phyloP scores from a whole-genome alignment of 2,888 invertebrate species.

The Boloria selene region DNA sequence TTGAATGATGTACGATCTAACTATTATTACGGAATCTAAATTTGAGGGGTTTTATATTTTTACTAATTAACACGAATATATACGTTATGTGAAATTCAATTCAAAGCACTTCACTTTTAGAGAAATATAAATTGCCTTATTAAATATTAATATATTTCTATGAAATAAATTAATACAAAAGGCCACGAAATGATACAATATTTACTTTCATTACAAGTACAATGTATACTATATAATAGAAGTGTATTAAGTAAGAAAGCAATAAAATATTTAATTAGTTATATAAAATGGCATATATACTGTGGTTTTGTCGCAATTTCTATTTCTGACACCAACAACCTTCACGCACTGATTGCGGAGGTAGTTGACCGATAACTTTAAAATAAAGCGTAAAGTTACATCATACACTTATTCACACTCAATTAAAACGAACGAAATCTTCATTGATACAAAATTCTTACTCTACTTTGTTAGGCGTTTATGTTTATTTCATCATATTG shows the following conservation, averaged over 20 bases:
- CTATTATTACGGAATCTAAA: too few relatives aligned
- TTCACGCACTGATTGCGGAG: constrained; percentile 42
- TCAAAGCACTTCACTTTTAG: too few relatives aligned
- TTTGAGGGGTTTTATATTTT: too few relatives aligned
- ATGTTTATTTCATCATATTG: too few relatives aligned
- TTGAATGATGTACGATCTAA: constrained; percentile 5
- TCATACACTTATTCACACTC: constrained; percentile 29
- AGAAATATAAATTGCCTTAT: too few relatives aligned
- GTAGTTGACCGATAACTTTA: constrained; percentile 38
- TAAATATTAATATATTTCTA: too few relatives aligned
- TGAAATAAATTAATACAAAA: too few relatives aligned
- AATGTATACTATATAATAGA: background rate
- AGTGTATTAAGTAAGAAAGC: background rate
- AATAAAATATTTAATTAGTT: background rate
- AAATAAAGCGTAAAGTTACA: constrained; percentile 23
- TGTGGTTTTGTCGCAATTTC: constrained; percentile 30
- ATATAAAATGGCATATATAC: background rate
- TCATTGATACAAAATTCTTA: background rate
- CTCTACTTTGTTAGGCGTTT: too few relatives aligned
- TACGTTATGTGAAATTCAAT: too few relatives aligned
- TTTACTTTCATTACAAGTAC: too few relatives aligned
- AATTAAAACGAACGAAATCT: constrained; percentile 19
- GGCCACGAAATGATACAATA: background rate
- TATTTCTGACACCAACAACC: constrained; percentile 35
- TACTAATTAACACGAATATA: too few relatives aligned